Percentiles rank a stretch among this genome's conserved stretches.
phyloP scores from a whole-genome alignment of 2,888 invertebrate species.

The Phania funesta region DNA sequence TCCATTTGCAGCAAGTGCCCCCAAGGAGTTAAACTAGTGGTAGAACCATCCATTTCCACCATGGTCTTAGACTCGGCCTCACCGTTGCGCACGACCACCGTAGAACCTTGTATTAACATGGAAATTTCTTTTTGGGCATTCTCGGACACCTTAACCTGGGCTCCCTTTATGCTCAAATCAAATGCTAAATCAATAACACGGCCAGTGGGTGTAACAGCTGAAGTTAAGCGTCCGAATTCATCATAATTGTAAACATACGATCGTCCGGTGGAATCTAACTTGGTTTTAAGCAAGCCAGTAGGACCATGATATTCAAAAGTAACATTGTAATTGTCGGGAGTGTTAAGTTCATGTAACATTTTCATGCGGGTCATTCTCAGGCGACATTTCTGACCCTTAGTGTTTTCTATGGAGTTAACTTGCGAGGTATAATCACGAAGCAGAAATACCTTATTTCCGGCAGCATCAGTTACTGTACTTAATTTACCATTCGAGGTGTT shows the following conservation, averaged over 20 bases:
- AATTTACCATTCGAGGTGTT: conserved; percentile 98
- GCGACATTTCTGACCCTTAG: conserved; percentile 94
- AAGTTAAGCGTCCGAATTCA: conserved; percentile 94
- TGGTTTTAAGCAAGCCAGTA: conserved; percentile 92
- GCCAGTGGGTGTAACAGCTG: conserved; percentile 97
- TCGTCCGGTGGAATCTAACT: conserved; percentile 93
- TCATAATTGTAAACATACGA: conserved; percentile 97
- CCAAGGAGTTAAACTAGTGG: conserved; percentile 91
- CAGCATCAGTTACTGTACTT: conserved; percentile 95
- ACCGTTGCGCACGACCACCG: conserved; percentile 90
- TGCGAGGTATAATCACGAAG: conserved; percentile 91
- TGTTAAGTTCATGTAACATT: conserved; percentile 93
- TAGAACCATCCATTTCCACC: conserved; percentile 90
- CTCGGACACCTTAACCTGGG: conserved; percentile 91
- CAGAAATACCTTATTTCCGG: conserved; percentile 93
- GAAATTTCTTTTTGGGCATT: conserved; percentile 91
- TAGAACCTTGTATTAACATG: conserved; percentile 92
- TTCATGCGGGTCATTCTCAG: conserved; percentile 95
- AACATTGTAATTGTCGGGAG: conserved; percentile 95
- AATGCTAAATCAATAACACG: conserved; percentile 93
- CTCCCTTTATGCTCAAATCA: conserved; percentile 94
- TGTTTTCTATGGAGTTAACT: conserved; percentile 96
- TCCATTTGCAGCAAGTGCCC: conserved; percentile 93
- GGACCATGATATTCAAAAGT: conserved; percentile 96
- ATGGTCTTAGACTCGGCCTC: conserved; percentile 91